These are phyloP conservation scores for Platalea minor DNA, from an alignment of 2,797 vertebrate genomes.

Conservation along the genomic window DNA sequence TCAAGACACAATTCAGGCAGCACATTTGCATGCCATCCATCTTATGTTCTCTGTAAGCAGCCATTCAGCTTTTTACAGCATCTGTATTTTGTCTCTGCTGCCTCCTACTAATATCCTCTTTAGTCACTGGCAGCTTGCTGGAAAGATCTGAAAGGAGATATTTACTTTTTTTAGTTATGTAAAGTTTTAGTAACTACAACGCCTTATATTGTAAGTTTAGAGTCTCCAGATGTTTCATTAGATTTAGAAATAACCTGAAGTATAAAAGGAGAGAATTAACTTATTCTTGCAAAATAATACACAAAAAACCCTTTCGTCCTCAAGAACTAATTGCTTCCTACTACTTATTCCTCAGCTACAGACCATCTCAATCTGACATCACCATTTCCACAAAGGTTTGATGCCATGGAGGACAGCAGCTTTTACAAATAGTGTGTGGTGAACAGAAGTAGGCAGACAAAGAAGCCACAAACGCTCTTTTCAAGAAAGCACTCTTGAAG, in stretches of 20 bases:
- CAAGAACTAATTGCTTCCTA: not conserved
- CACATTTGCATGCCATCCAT: not conserved
- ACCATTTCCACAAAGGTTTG: not conserved
- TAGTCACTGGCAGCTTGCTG: not conserved
- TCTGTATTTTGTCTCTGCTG: slow-evolving; percentile 4
- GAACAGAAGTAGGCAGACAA: not conserved
- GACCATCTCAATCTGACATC: not conserved
- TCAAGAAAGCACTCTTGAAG: not conserved
- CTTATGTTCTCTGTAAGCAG: not conserved
- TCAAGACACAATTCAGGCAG: not conserved
- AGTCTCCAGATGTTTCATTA: not conserved
- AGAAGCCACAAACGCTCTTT: not conserved
- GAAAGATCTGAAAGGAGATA: slow-evolving; percentile 3
- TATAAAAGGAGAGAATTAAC: not conserved
- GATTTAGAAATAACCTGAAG: not conserved
- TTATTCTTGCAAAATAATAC: not conserved
- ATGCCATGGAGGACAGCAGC: not conserved
- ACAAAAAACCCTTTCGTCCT: not conserved
- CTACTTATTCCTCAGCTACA: not conserved
- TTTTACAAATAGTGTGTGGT: not conserved
- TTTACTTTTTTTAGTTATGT: not conserved
- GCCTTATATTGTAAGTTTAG: not conserved
- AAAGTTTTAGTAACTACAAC: not conserved
- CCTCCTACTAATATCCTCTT: slow-evolving; percentile 9
- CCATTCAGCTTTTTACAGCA: not conserved